Evolutionary conservation across 92 coral and sea anemone species (phyloP), one percentile per base, ranked within the genome.

Genomic region (Parazoanthus darwini): DNA sequence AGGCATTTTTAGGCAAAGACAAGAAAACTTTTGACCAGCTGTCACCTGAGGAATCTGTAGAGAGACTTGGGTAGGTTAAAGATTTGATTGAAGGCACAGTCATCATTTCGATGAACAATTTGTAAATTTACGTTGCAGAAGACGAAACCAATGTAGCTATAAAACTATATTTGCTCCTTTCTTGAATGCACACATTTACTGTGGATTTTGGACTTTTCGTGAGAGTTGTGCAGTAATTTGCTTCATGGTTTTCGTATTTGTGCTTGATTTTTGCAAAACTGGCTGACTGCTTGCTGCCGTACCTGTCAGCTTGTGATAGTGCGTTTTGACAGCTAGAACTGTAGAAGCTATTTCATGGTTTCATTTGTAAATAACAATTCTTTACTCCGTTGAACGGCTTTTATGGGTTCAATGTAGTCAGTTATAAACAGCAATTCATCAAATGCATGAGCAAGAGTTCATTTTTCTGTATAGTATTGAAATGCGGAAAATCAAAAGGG

Each of bases 1-100:
- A 97, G 77, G 99, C 99, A 26, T 97, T 97, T 74, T 91, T 97
- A 26, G 99, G 99, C 13, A 90, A 95, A 74, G 99, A 97, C 25
- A 97, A 95, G 90, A 92, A 89, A 73, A 94, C 95, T 29, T 97
- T 94, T 88, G 99, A 97, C 81, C 93, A 94, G 86, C 87, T 97
- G 70, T 89, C 97, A 23, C 94, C 99, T 4, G 96, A 95, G 67
- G 99, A 97, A 93, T 95, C 98, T 2, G 90, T 88, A 80, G 96
- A 93, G 78, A 89, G 97, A 75, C 94, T 97, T 37, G 96, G 98
- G 98, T 93, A 92, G 66, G 96, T 72, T 18, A 48, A 16, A 33
- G 3, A 23, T 78, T 48, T 56, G 6, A 3, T 7, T 23, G 44
- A 8, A 39, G 0, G 80, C 29, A 37, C 23, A 18, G 8, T 23